A percentile compares a stretch with the other conserved stretches of the same genome.
Conservation (phyloP, 2,113 vertebrate species). For the Lates calcarifer region DNA sequence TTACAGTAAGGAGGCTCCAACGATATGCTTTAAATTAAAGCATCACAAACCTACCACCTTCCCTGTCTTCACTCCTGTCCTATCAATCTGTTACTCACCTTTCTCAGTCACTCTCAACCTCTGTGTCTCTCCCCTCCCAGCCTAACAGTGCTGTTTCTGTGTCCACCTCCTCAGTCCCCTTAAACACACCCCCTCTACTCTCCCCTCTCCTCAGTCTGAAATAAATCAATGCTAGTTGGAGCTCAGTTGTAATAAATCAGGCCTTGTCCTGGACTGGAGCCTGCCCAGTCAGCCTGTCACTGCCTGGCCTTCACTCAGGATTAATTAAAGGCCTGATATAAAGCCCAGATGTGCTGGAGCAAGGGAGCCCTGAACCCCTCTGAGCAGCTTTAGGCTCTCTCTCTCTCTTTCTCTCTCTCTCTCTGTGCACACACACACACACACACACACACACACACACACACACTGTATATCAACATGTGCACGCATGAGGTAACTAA, state of each 20-base stretch:
- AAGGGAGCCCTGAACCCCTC: conserved; percentile 82
- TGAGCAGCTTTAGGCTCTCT: conserved; percentile 53
- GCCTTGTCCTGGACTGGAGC: conserved; percentile 97
- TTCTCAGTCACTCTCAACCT: conserved; percentile 47
- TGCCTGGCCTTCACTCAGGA: conserved; percentile 99
- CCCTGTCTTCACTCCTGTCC: conserved; percentile 12
- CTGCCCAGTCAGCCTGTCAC: conserved; percentile 99
- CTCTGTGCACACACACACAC: conserved; percentile 1
- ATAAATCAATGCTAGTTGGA: conserved; percentile 99
- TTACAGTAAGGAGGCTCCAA: conserved; percentile 6
- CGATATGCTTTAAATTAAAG: conserved; percentile 23
- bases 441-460: conserved; percentile 11
- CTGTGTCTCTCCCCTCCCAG: conserved; percentile 37
- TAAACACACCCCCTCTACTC: conserved; percentile 72
- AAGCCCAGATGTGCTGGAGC: conserved; percentile 99
- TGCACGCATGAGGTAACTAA: conserved; percentile 38
- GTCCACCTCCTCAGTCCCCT: conserved; percentile 80
- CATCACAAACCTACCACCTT: conserved; percentile 26
- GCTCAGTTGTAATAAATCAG: conserved; percentile 99
- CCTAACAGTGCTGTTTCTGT: conserved; percentile 91
- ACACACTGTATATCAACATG: conserved; percentile 51
- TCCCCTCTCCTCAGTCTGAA: conserved; percentile 87
- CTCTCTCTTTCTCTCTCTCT: conserved; percentile 34
- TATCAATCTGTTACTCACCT: conserved; percentile 53
- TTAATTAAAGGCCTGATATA: conserved; percentile 99